Base-by-base conservation (phyloP, 2,797 vertebrate genomes). In the Schizopygopsis malacanthus region DNA sequence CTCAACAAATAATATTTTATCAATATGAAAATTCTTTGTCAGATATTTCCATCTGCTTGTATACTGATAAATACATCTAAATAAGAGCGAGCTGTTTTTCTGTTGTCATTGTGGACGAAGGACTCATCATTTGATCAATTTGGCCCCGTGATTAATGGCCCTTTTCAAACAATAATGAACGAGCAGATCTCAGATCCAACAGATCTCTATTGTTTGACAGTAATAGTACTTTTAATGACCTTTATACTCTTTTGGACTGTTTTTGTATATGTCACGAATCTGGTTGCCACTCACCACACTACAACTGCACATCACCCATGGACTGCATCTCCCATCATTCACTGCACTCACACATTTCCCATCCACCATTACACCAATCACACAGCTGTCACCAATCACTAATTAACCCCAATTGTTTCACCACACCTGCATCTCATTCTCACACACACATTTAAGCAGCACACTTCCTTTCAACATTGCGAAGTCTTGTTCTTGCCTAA, bases 51-150 rank as follows among this genome's bases (percentile, higher is more conserved):
- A 10, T 20, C 10, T 22, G 12, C 28, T 47, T 16, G 61, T 33
- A 65, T 65, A 15, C 61, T 33, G 28, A n/a, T 22, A 33, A 77
- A n/a, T 22, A n/a, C 28, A 20, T 16, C 12, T 1, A 9, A 61
- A 22, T 13, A 67, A 47, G 18, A 20, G 16, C 8, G 16, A 59
- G n/a, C 11, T 39, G 59, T 18, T 25, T 25, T 41, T 59, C 61
- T n/a, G n/a, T 77, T 28, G 52, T 76, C 47, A 25, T 45, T 70
- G 80, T 79, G 79, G 80, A 33, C 22, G n/a, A 52, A 86, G 22
- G 10, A 39, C 52, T 67, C 28, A 33, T 67, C 15, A 67, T 37
- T 18, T 33, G 63, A 33, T 33, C 28, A 33, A 33, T 33, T 33
- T 45, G 69, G 37, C 59, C 45, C 43, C 77, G 15, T 12, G 6